These are phyloP conservation scores for Nebria brevicollis DNA, from an alignment of 2,888 invertebrate genomes.

Conservation along the genomic window DNA sequence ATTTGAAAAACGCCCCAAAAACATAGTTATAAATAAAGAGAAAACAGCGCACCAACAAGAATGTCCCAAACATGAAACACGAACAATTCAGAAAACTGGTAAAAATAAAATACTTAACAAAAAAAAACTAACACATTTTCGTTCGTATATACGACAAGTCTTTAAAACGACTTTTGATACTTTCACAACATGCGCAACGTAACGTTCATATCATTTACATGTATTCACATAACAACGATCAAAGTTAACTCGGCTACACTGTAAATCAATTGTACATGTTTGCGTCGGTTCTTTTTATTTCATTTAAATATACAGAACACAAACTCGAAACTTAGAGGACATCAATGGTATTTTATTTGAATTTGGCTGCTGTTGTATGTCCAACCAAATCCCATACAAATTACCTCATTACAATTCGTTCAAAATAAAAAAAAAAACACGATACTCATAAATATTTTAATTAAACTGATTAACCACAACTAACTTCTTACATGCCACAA, in stretches of 20 bases:
- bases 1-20: background rate
- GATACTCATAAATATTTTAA: background rate
- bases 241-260: conserved; percentile 37
- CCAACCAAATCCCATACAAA: background rate
- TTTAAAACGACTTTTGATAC: background rate
- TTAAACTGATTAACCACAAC: too few relatives aligned
- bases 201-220: conserved; percentile 35
- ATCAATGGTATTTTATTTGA: background rate
- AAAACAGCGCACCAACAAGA: background rate
- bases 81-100: background rate
- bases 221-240: conserved; percentile 42
- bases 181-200: background rate
- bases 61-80: background rate
- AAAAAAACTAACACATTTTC: background rate
- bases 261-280: conserved; percentile 36
- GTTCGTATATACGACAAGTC: background rate
- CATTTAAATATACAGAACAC: background rate
- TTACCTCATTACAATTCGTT: conserved; percentile 7
- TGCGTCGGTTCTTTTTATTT: background rate
- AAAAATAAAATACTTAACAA: background rate
- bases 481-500: too few relatives aligned
- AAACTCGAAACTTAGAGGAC: background rate
- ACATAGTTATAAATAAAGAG: background rate
- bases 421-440: background rate
- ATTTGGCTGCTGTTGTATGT: background rate